A percentile compares a stretch with the other conserved stretches of the same genome.
Evolutionary conservation across 2,113 vertebrate species (phyloP).

Genomic region (Oncorhynchus kisutch): DNA sequence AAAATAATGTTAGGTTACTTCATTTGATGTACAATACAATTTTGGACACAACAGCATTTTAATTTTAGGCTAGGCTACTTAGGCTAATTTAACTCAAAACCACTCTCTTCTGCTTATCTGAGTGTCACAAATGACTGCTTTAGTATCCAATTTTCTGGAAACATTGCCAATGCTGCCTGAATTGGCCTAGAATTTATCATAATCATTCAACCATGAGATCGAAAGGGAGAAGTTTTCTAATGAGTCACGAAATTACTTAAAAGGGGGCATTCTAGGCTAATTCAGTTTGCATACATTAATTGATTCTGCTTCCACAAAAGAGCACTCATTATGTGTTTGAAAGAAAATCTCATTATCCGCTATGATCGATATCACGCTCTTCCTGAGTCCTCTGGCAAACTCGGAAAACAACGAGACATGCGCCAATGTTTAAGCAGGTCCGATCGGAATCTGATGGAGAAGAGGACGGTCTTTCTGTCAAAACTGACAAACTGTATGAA

Average conservation of each 20-base stretch:
- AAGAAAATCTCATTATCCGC: background rate
- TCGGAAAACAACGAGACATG: background rate
- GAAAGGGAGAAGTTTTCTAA: background rate
- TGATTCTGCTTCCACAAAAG: background rate
- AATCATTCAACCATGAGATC: background rate
- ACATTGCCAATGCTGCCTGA: background rate
- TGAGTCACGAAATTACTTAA: constrained; percentile 6
- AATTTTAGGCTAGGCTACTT: background rate
- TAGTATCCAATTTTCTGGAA: background rate
- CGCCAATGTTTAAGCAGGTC: background rate
- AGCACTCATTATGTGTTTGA: background rate
- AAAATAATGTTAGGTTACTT: background rate
- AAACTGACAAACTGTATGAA: no score
- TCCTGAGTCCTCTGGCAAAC: background rate
- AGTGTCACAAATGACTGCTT: background rate
- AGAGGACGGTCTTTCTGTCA: no score
- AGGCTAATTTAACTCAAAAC: background rate
- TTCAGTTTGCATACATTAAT: no score
- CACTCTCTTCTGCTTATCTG: background rate
- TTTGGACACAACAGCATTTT: background rate
- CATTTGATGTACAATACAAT: background rate
- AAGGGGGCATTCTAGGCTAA: no score
- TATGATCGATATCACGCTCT: background rate
- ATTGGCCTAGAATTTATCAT: background rate
- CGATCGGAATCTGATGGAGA: background rate